phyloP scores from a whole-genome alignment of 2,113 vertebrate genomes.

The Thunnus thynnus region DNA sequence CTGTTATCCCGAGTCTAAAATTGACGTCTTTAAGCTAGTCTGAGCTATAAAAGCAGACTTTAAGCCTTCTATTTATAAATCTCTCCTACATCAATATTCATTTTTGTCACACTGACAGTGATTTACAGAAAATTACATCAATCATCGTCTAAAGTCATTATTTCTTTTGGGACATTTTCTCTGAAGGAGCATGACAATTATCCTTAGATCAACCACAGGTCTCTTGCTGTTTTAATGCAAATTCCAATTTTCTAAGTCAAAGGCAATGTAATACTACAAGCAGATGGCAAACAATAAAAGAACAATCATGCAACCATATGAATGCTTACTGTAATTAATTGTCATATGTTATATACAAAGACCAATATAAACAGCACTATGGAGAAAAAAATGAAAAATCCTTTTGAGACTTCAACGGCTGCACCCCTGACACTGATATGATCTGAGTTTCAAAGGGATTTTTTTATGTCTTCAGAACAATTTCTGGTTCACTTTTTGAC shows the following conservation, averaged over 20 bases:
- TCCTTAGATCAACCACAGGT: conserved; percentile 22
- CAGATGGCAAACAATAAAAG: conserved; percentile 36
- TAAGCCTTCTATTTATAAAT: conserved; percentile 60
- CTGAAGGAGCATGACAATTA: conserved; percentile 32
- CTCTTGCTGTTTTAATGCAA: conserved; percentile 43
- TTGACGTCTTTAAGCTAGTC: conserved; percentile 47
- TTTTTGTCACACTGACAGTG: conserved; percentile 56
- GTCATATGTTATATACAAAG: conserved; percentile 39
- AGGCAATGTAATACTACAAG: conserved; percentile 21
- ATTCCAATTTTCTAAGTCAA: conserved; percentile 43
- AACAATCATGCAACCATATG: conserved; percentile 42
- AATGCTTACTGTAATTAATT: conserved; percentile 36
- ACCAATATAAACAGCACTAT: conserved; percentile 4
- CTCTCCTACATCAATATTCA: conserved; percentile 49
- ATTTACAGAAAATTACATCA: conserved; percentile 59
- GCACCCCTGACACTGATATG: conserved; percentile 72
- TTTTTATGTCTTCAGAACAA: conserved; percentile 72
- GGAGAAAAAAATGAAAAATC: conserved; percentile 22
- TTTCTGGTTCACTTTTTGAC: conserved; percentile 80
- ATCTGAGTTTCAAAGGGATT: conserved; percentile 81
- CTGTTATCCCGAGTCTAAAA: conserved; percentile 57
- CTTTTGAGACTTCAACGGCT: conserved; percentile 50
- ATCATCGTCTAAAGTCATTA: conserved; percentile 49
- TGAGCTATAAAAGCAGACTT: conserved; percentile 46
- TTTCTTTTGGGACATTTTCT: conserved; percentile 53